Conservation (phyloP, 2,888 invertebrate species). For the Acanthosepion lycidas region DNA sequence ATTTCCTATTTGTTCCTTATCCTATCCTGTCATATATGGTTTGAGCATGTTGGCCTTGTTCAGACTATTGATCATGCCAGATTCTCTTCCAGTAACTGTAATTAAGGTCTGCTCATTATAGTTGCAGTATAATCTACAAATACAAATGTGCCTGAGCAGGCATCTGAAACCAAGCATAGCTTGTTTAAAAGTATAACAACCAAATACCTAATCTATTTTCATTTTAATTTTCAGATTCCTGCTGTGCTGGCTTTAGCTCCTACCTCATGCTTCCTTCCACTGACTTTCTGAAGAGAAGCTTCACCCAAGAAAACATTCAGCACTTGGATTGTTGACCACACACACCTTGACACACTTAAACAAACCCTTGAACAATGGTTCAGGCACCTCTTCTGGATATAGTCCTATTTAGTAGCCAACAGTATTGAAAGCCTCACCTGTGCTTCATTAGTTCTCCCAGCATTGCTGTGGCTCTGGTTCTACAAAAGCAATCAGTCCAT, state of each 20-base stretch:
- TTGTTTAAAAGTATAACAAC: no score
- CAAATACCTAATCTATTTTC: background rate
- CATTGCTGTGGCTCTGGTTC: background rate
- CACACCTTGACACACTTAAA: background rate
- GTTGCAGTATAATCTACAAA: no score
- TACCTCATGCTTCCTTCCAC: constrained; percentile 1
- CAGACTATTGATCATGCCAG: no score
- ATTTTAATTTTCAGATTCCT: background rate
- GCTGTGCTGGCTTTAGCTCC: background rate
- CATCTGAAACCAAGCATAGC: no score
- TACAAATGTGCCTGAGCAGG: no score
- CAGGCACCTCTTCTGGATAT: background rate
- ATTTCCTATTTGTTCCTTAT: no score
- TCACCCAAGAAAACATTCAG: background rate
- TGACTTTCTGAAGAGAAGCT: background rate
- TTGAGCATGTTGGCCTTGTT: no score
- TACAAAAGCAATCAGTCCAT: background rate
- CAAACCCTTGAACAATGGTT: background rate
- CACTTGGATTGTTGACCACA: constrained; percentile 20
- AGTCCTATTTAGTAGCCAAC: background rate
- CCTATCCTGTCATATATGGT: no score
- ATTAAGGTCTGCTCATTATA: no score
- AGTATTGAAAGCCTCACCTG: constrained; percentile 10
- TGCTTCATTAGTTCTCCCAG: background rate
- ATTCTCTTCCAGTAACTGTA: no score